Base-by-base conservation (phyloP, 2,113 vertebrate species). In the Xiphophorus hellerii region DNA sequence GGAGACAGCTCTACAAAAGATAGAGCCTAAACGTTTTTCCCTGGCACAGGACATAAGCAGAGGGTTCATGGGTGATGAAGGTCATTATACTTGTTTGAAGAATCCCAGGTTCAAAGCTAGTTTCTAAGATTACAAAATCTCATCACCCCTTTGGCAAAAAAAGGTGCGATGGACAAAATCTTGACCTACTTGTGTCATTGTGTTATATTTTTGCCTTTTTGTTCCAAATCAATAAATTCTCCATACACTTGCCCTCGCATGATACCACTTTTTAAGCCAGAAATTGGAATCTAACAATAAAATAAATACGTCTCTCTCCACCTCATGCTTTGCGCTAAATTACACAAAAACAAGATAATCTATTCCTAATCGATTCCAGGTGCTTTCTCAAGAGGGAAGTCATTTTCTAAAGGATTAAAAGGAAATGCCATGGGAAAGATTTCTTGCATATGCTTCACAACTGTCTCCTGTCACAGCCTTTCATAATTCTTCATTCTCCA, bases 311-410 rank as follows among this genome's bases (percentile, higher is more conserved):
- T 71, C 37, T 73, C 79, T 69, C 44, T 69, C 69, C 73, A 60
- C 69, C 84, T 82, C 66, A 54, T 80, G 33, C 62, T 88, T 74
- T 79, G 75, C 72, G 72, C 83, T 82, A 73, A 78, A 84, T 77
- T 89, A 85, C 87, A 88, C 80, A 83, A 83, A 90, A 78, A 88
- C 86, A 88, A 86, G 85, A 89, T 66, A 82, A 83, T 90, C 66
- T 60, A 37, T 42, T 77, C 71, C 74, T 89, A 92, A 93, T 93
- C 79, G 78, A 89, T 86, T 86, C 87, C 92, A 93, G 89, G 91
- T 48, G 44, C 17, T 48, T 48, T 48, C 44, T 94, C 62, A 30
- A 60, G 73, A 68, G 2, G 12, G 31, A 33, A 75, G 73, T 73
- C 79, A 78, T 83, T 79, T 61, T 81, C 62, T 75, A 31, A 39